These are phyloP conservation scores for Phenganax marumi DNA, from an alignment of 92 coral and sea anemone species.

Conservation along the genomic window DNA sequence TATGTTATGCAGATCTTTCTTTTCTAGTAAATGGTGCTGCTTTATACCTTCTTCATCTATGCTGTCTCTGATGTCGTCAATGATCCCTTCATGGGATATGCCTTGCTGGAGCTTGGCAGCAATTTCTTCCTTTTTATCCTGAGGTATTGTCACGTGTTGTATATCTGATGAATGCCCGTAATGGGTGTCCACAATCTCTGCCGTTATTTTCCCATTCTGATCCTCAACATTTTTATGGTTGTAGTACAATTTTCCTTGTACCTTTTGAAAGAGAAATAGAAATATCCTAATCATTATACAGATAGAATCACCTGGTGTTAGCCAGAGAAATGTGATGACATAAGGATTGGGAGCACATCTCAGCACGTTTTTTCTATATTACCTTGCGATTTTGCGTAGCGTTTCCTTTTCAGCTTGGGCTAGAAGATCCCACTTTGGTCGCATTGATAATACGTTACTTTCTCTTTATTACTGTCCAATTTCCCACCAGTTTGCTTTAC, in stretches of 20 bases:
- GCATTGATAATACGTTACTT: constrained; percentile 53
- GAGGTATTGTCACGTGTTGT: constrained; percentile 2
- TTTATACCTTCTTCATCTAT: not conserved
- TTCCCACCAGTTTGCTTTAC: constrained; percentile 39
- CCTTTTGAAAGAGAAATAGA: not conserved
- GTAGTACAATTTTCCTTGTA: constrained; percentile 5
- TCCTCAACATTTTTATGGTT: not conserved
- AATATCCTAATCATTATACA: not conserved
- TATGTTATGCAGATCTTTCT: constrained; percentile 24
- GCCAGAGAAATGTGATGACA: no score
- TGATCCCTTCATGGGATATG: not conserved
- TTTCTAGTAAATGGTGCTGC: constrained; percentile 2
- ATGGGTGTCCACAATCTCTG: not conserved
- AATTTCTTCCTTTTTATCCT: constrained; percentile 10
- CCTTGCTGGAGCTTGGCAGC: constrained; percentile 14
- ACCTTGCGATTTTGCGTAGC: constrained; percentile 54
- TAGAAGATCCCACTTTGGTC: constrained; percentile 46
- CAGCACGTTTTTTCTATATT: no score
- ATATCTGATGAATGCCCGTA: constrained; percentile 1
- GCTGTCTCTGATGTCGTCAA: constrained; percentile 9
- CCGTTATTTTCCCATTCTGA: not conserved
- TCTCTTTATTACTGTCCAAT: not conserved
- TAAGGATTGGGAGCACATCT: no score
- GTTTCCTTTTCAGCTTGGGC: constrained; percentile 36
- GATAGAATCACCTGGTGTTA: no score